Evolutionary conservation across 2,797 vertebrate genomes (phyloP).

Genomic region (Prunella strophiata): DNA sequence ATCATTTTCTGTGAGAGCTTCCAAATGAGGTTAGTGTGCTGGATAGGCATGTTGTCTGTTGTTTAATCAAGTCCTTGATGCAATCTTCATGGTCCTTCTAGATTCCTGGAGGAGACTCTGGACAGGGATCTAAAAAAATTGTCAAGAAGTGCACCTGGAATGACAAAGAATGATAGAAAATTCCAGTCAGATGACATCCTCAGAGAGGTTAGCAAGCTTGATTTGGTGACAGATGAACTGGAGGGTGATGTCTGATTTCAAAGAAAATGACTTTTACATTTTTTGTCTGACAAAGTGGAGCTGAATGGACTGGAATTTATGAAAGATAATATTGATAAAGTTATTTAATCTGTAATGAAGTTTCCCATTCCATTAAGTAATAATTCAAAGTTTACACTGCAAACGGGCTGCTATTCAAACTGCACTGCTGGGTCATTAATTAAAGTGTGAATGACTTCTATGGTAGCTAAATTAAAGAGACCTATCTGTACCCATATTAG

Average conservation of each 20-base stretch:
- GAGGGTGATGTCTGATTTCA: conserved; percentile 3
- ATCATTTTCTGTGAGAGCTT: conserved; percentile 33
- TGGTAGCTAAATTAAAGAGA: neutral
- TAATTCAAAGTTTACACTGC: conserved; percentile 5
- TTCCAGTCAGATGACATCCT: conserved; percentile 8
- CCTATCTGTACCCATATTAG: neutral
- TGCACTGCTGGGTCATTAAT: neutral
- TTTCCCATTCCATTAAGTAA: neutral
- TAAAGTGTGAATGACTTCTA: neutral
- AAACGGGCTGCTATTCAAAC: neutral
- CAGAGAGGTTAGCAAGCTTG: conserved; percentile 30
- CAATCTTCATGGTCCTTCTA: conserved; percentile 43
- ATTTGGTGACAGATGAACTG: conserved; percentile 17
- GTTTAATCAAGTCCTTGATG: conserved; percentile 54
- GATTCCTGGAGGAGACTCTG: conserved; percentile 27
- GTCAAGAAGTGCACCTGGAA: conserved; percentile 36
- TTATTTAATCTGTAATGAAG: neutral
- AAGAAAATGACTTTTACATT: neutral
- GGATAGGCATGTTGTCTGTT: conserved; percentile 11
- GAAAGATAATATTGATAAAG: neutral
- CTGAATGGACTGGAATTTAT: neutral
- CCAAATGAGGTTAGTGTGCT: conserved; percentile 53
- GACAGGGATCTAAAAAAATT: conserved; percentile 23
- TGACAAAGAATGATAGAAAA: conserved; percentile 16
- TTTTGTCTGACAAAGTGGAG: conserved; percentile 1